Evolutionary conservation across 23 tunicate species (phyloP).

Genomic region (Botrylloides violaceus): DNA sequence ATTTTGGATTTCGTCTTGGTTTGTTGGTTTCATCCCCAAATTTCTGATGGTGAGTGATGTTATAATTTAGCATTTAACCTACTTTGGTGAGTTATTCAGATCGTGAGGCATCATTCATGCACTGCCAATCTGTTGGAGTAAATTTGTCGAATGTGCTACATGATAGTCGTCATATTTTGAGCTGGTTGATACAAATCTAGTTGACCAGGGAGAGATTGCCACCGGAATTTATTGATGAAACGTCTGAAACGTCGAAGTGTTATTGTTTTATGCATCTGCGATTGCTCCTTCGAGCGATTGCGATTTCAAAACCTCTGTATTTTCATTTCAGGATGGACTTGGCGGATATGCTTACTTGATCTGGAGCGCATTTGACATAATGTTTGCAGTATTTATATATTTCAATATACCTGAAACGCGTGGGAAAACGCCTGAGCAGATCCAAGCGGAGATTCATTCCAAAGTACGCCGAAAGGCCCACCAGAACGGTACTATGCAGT

Average conservation of each 20-base stretch:
- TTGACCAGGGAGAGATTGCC: too few species aligned
- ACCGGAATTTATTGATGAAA: too few species aligned
- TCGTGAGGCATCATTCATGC: too few species aligned
- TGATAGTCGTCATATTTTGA: too few species aligned
- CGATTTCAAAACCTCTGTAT: not conserved
- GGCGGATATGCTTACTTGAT: constrained; percentile 51
- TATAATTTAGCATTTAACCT: not conserved
- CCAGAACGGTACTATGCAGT: constrained; percentile 2
- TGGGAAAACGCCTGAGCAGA: constrained; percentile 28
- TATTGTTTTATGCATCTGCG: too few species aligned
- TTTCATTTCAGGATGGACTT: constrained; percentile 38
- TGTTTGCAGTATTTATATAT: constrained; percentile 43
- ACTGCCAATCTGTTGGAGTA: too few species aligned
- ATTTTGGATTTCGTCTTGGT: constrained; percentile 92
- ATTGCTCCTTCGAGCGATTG: too few species aligned
- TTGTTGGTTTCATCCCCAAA: constrained; percentile 64
- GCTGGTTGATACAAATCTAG: too few species aligned
- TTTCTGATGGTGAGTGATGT: constrained; percentile 58
- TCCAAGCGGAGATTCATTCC: constrained; percentile 21
- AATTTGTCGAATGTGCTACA: too few species aligned
- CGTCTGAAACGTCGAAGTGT: too few species aligned
- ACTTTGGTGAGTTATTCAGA: not conserved
- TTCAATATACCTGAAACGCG: constrained; percentile 59
- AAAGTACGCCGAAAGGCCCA: not conserved
- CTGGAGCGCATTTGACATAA: constrained; percentile 42